Base-by-base conservation (phyloP, 1,140 invertebrate species). In the Aphaenogaster rudis region DNA sequence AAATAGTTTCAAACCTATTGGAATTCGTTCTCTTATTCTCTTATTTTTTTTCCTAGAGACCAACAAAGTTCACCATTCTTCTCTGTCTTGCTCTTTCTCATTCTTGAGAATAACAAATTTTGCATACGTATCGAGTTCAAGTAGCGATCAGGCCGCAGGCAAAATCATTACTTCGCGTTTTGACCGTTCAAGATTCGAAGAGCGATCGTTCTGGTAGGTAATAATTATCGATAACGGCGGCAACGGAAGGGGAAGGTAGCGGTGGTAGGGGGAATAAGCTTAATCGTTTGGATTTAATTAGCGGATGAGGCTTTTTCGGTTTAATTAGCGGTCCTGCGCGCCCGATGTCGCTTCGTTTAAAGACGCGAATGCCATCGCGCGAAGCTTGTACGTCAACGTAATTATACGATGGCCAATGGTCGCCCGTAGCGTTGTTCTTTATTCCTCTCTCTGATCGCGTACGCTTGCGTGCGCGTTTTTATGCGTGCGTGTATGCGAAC, bases 281-380 rank as follows among this genome's bases (percentile, higher is more conserved):
- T 84, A 87, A 89, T 80, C 89, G 86, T 74, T 89, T 64, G 77
- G 63, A 64, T 90, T 90, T 87, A 90, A 89, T 90, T 90, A 89
- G 69, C 21, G 85, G 78, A 89, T 71, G 67, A 80, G 69, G 72
- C 66, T 78, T 79, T 28, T 81, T 78, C 2, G 33, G 69, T 89
- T 90, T 90, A 90, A 90, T 90, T 85, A 87, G 67, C 66, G 67
- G 33, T 78, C 71, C 77, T 72, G 77, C 21, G 11, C 36, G 59
- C 13, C 28, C 63, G 4, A 69, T 71, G 71, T 66, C 79, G 63
- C 39, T 77, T 66, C 86, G 28, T 67, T 78, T 66, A 71, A 61
- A 85, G 54, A 54, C 33, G 21, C 80, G 42, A 45, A 71, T 67
- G 48, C 42, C 69, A 88, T 48, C 67, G 52, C 39, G n/a, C 39